phyloP scores from a whole-genome alignment of 2,797 vertebrate genomes.

The Xenops minutus region DNA sequence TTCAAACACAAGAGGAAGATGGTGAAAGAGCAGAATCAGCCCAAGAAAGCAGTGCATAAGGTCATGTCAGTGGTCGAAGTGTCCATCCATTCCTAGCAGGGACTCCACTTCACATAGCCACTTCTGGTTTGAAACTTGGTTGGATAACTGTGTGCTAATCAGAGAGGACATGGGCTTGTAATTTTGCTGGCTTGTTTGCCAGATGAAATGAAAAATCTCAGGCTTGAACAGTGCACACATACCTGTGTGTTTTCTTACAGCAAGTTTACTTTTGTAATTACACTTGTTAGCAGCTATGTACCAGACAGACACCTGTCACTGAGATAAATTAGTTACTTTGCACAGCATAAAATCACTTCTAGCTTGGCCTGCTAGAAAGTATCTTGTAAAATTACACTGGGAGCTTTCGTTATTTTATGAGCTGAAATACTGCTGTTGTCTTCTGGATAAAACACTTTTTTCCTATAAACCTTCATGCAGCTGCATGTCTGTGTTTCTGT shows the following conservation, averaged over 20 bases:
- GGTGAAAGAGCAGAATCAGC: background rate
- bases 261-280: background rate
- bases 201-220: background rate
- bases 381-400: background rate
- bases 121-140: background rate
- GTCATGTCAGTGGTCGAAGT: background rate
- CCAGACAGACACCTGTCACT: background rate
- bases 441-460: background rate
- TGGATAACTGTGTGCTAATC: background rate
- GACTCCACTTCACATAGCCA: accelerated
- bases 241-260: background rate
- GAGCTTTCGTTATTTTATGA: background rate
- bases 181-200: background rate
- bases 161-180: background rate
- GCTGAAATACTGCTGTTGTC: background rate
- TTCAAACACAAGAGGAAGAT: background rate
- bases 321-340: background rate
- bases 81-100: background rate
- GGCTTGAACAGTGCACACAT: background rate
- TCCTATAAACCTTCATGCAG: background rate
- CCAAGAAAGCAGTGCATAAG: background rate
- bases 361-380: background rate
- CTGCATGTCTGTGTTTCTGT: background rate
- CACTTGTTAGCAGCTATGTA: background rate
- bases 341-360: background rate